Evolutionary conservation across 2,113 vertebrate species (phyloP).

Genomic region (Ailurus styani): DNA sequence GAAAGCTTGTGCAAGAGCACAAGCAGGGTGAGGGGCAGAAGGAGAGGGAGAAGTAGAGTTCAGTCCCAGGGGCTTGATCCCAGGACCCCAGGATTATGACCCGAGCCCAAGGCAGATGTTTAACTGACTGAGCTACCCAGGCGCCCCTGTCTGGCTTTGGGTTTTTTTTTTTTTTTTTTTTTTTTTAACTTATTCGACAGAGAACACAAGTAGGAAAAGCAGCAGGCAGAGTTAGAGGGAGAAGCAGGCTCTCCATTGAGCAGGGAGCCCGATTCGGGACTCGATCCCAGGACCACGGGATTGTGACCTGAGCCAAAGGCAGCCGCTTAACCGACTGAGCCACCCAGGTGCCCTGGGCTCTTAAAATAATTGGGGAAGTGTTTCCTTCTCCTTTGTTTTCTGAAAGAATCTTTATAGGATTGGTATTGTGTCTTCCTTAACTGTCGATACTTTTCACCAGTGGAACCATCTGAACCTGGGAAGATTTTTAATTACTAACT

Average conservation of each 20-base stretch:
- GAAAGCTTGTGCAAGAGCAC: background rate
- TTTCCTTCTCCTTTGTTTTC: background rate
- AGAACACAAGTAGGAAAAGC: too few relatives aligned
- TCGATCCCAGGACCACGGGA: background rate
- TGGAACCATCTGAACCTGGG: background rate
- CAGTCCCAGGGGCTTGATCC: background rate
- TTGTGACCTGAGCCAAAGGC: background rate
- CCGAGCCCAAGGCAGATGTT: background rate
- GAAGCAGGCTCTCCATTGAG: too few relatives aligned
- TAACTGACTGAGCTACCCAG: background rate
- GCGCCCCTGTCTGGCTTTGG: too few relatives aligned
- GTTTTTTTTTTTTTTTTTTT: too few relatives aligned
- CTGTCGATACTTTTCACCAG: background rate
- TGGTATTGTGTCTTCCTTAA: background rate
- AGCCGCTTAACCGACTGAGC: background rate
- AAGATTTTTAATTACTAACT: background rate
- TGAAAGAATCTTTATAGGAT: background rate
- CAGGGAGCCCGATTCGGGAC: too few relatives aligned
- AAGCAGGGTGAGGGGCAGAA: background rate
- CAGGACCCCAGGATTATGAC: background rate
- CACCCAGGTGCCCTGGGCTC: background rate
- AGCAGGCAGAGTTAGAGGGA: too few relatives aligned
- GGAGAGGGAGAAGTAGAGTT: background rate
- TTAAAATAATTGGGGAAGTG: background rate
- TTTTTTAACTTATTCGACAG: too few relatives aligned